These are phyloP conservation scores for Clinocottus analis DNA, from an alignment of 2,113 vertebrate genomes.

Conservation along the genomic window DNA sequence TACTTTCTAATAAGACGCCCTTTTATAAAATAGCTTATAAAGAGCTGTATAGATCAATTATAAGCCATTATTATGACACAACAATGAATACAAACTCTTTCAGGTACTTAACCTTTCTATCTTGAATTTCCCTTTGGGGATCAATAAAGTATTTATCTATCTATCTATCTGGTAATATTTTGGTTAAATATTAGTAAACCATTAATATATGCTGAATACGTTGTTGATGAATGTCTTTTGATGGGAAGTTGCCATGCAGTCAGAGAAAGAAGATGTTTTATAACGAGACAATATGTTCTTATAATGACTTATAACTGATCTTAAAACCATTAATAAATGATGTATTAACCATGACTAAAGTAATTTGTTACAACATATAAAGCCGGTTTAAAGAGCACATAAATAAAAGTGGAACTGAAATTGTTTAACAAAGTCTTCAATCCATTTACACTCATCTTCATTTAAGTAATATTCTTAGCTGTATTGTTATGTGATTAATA, in stretches of 20 bases:
- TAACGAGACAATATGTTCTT: constrained; percentile 1
- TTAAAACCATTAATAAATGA: background rate
- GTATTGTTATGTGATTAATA: background rate
- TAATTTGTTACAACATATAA: background rate
- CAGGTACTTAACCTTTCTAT: background rate
- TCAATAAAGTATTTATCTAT: too few species aligned
- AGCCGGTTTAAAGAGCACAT: background rate
- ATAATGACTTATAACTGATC: constrained; percentile 3
- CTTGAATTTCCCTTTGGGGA: too few species aligned
- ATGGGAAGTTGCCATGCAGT: background rate
- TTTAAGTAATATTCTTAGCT: background rate
- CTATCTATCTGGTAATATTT: background rate
- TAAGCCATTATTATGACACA: background rate
- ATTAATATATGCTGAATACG: background rate
- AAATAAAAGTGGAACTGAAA: background rate
- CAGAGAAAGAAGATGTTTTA: background rate
- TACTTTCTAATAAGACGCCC: background rate
- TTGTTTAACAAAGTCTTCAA: background rate
- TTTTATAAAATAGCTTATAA: background rate
- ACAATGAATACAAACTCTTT: background rate
- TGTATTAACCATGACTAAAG: background rate
- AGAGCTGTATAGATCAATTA: background rate
- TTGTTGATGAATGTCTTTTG: background rate
- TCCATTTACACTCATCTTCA: background rate
- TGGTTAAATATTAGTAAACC: background rate